Evolutionary conservation across 2,113 vertebrate genomes (phyloP).

Genomic region (Eira barbara): DNA sequence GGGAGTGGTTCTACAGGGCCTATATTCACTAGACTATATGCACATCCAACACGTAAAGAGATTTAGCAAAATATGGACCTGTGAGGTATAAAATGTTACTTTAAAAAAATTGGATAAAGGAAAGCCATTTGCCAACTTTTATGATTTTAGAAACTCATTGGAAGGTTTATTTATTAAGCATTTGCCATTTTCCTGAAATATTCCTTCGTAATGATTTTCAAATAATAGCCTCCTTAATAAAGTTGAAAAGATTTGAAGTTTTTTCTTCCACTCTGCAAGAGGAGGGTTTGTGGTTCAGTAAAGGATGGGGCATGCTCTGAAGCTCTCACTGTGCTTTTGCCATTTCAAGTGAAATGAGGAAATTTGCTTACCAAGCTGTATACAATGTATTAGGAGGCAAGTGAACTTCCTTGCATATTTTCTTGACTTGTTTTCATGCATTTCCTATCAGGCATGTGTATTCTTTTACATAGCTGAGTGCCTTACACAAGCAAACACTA

Average conservation of each 20-base stretch:
- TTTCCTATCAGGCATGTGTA: not conserved
- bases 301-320: not conserved
- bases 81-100: not conserved
- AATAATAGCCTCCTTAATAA: not conserved
- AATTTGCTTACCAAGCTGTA: not conserved
- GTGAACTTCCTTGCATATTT: not conserved
- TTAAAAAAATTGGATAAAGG: not conserved
- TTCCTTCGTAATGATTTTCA: slow-evolving; percentile 6
- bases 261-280: not conserved
- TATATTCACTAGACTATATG: not conserved
- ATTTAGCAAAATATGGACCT: not conserved
- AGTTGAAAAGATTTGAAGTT: not conserved
- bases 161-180: not conserved
- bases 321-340: not conserved
- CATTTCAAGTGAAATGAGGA: not conserved
- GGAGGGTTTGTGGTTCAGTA: not conserved
- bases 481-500: not conserved
- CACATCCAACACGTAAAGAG: not conserved
- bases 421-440: not conserved
- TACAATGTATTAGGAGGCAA: not conserved
- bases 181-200: slow-evolving; percentile 5
- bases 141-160: not conserved
- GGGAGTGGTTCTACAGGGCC: not conserved
- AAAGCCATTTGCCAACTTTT: slow-evolving; percentile 1
- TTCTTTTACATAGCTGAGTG: not conserved